Evolutionary conservation across 1,140 invertebrate genomes (phyloP), one percentile per base, ranked within the genome.

Genomic region (Eciton burchellii): DNA sequence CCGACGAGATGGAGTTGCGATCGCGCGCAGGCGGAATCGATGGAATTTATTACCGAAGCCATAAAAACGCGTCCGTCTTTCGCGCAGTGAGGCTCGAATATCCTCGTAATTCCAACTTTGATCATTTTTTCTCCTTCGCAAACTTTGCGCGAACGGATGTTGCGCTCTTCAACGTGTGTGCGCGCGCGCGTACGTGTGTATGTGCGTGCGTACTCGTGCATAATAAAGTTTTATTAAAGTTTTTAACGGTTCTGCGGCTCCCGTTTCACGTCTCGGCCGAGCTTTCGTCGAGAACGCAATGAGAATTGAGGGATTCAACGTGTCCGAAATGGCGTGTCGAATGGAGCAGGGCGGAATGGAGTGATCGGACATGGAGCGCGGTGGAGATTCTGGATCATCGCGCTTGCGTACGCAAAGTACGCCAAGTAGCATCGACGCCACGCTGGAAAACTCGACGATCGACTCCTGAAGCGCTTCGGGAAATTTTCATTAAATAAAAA

Each of bases 171-270:
- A 35, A 52, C 3, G 41, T 21, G 24, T 35, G 19, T 45, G 19
- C 66, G 4, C 12, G 45, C 21, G 1, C 14, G 16, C 29, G 14
- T 52, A 6, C 6, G 35, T 2, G 6, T 35, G 35, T 35, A 35
- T 35, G 35, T n/a, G n/a, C n/a, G n/a, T n/a, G n/a, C n/a, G n/a
- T n/a, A 59, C n/a, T 14, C 19, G 12, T 56, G 35, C 29, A n/a
- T 16, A 54, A 63, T 16, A 21, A 24, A 4, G 29, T 82, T 41
- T 81, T 26, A 56, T 81, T 26, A 56, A 82, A 74, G 59, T 82
- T 82, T 73, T 65, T 57, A 82, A 82, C 16, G 29, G n/a, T 47
- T n/a, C n/a, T 21, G 54, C 29, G 62, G 35, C 57, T 83, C 77
- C 68, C 54, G 60, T 60, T 83, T 70, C 19, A 45, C 52, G 47